A percentile compares a stretch with the other conserved stretches of the same genome.
phyloP scores from a whole-genome alignment of 2,888 invertebrate species.

The Lasius fuliginosus region DNA sequence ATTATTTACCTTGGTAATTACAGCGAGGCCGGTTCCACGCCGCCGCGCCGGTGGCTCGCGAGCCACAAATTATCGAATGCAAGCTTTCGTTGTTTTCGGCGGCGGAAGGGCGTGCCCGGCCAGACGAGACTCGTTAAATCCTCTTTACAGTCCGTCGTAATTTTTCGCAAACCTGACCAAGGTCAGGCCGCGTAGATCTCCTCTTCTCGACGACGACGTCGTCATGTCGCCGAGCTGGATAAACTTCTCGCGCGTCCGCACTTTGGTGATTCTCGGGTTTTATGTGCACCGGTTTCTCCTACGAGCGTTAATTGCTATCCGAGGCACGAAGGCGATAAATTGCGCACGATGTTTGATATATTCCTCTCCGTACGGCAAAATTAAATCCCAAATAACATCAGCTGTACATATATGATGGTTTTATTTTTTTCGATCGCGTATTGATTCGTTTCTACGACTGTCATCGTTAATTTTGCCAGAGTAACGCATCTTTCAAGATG shows the following conservation, averaged over 20 bases:
- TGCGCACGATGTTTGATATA: background rate
- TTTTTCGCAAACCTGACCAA: slow-evolving; percentile 31
- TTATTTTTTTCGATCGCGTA: slow-evolving; percentile 8
- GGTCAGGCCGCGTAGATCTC: slow-evolving; percentile 8
- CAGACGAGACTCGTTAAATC: slow-evolving; percentile 42
- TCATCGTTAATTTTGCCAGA: slow-evolving; percentile 36
- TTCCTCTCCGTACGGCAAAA: slow-evolving; percentile 15
- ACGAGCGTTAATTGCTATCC: slow-evolving; percentile 44
- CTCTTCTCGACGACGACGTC: slow-evolving; percentile 29
- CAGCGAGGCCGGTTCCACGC: slow-evolving; percentile 78
- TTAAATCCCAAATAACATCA: slow-evolving; percentile 34
- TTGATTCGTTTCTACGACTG: slow-evolving; percentile 20
- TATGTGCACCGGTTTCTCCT: slow-evolving; percentile 50
- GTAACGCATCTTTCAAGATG: slow-evolving; percentile 18
- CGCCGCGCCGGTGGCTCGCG: slow-evolving; percentile 70
- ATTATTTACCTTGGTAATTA: slow-evolving; percentile 83
- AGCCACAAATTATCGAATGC: slow-evolving; percentile 78
- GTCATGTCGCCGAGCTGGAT: slow-evolving; percentile 24
- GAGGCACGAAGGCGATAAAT: slow-evolving; percentile 40
- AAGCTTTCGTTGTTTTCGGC: slow-evolving; percentile 70
- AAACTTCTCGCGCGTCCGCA: slow-evolving; percentile 4
- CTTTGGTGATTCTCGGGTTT: slow-evolving; percentile 43
- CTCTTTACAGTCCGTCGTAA: slow-evolving; percentile 48
- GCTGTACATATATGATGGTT: background rate
- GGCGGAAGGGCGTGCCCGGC: slow-evolving; percentile 39